Conservation (phyloP, 2,113 vertebrate genomes). For the Clarias macrocephalus region DNA sequence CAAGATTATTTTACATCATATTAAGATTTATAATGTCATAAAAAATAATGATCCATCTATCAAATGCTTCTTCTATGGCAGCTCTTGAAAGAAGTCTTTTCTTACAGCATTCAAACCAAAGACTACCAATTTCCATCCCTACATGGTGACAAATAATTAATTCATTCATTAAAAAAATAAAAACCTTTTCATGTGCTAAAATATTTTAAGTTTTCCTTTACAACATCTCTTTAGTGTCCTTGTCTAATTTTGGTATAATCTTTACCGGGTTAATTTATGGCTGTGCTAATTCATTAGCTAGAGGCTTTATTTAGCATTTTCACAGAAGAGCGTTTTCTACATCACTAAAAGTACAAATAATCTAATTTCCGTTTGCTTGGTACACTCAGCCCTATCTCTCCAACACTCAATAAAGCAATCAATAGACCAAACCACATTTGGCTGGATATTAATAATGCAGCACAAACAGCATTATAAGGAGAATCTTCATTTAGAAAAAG, state of each 20-base stretch:
- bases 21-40: neutral
- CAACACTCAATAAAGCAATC: constrained; percentile 14
- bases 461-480: constrained; percentile 9
- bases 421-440: constrained; percentile 33
- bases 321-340: constrained; percentile 10
- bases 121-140: neutral
- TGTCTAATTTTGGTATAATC: constrained; percentile 1
- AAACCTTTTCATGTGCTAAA: too few relatives aligned
- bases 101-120: neutral
- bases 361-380: constrained; percentile 32
- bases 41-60: neutral
- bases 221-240: too few relatives aligned
- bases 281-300: constrained; percentile 8
- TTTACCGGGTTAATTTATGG: constrained; percentile 12
- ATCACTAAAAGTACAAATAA: constrained; percentile 41
- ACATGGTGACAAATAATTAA: neutral
- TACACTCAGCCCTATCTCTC: constrained; percentile 29
- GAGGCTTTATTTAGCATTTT: constrained; percentile 7
- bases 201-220: neutral
- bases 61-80: neutral
- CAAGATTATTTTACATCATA: neutral
- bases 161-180: neutral
- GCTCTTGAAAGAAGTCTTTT: neutral
- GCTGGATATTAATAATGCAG: constrained; percentile 39
- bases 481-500: neutral